phyloP scores from a whole-genome alignment of 2,797 vertebrate genomes.

The Channa striata region DNA sequence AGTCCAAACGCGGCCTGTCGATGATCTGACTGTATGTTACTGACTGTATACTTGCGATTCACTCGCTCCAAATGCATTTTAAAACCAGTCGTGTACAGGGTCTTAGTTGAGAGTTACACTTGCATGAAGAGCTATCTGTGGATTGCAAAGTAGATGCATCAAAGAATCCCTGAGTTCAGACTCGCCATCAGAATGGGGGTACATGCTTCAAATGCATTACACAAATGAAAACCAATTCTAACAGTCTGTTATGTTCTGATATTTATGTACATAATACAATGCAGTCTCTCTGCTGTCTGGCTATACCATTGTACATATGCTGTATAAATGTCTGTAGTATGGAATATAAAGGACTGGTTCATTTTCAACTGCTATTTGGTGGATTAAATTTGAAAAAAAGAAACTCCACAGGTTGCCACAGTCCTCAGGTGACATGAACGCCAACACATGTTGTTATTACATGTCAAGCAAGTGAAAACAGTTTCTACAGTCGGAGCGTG shows the following conservation, averaged over 20 bases:
- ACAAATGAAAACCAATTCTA: too few species aligned
- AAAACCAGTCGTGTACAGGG: too few species aligned
- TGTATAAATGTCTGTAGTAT: not conserved
- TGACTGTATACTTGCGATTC: too few species aligned
- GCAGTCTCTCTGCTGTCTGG: conserved; percentile 2
- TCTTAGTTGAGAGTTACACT: not conserved
- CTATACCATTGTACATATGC: not conserved
- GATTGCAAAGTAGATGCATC: not conserved
- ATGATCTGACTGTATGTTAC: too few species aligned
- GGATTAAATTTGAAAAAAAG: conserved; percentile 8
- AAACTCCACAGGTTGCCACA: conserved; percentile 44
- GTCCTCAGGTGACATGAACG: conserved; percentile 43
- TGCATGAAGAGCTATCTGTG: not conserved
- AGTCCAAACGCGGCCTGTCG: too few species aligned
- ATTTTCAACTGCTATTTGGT: conserved; percentile 1
- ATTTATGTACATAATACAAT: not conserved
- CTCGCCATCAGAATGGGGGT: not conserved
- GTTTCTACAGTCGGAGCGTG: conserved; percentile 22
- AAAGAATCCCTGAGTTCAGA: not conserved
- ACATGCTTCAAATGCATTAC: too few species aligned
- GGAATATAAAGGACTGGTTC: not conserved
- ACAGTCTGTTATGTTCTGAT: too few species aligned
- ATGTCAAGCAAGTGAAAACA: conserved; percentile 17
- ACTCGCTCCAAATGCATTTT: not conserved
- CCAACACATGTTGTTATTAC: conserved; percentile 15